Evolutionary conservation across 1,140 invertebrate species (phyloP), one percentile per base, ranked within the genome.

Genomic region (Chionoecetes opilio): DNA sequence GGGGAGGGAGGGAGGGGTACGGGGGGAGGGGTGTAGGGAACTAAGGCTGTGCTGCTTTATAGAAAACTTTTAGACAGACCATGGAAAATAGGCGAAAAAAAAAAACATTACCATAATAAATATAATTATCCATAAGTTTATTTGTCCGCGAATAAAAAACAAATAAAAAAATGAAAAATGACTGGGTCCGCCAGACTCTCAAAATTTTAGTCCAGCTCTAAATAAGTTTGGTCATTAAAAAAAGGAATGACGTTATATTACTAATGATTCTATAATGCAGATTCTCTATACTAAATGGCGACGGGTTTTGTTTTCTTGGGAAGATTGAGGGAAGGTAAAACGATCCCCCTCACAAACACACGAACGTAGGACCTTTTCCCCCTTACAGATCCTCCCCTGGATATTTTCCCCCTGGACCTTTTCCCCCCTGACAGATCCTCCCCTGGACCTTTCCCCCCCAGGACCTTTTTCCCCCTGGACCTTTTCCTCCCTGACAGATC

Each of bases 71-170:
- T 75, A 75, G 63, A 26, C 63, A 75, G 63, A 75, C 63, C 8
- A 11, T 75, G 63, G n/a, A 75, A 75, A 75, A 75, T 75, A 75
- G 26, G 63, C 63, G n/a, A 26, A 75, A 75, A 75, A 75, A n/a
- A 26, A 75, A 75, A 75, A 75, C n/a, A 75, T 75, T 75, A 75
- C n/a, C 63, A 75, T 75, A 75, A 75, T 75, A 75, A 75, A 75
- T 75, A 75, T 75, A 75, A 75, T 75, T 75, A 75, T 75, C n/a
- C n/a, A 21, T 26, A n/a, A 75, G 63, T 75, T 75, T 75, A 75
- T 75, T 75, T 75, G 63, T 75, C n/a, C 63, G 63, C 11, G 63
- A 75, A n/a, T n/a, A 75, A n/a, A 75, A 75, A n/a, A n/a, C n/a
- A n/a, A n/a, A n/a, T n/a, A n/a, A n/a, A n/a, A n/a, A n/a, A n/a